Evolutionary conservation across 2,113 vertebrate species (phyloP), one percentile per base, ranked within the genome.

Genomic region (Thunnus thynnus): DNA sequence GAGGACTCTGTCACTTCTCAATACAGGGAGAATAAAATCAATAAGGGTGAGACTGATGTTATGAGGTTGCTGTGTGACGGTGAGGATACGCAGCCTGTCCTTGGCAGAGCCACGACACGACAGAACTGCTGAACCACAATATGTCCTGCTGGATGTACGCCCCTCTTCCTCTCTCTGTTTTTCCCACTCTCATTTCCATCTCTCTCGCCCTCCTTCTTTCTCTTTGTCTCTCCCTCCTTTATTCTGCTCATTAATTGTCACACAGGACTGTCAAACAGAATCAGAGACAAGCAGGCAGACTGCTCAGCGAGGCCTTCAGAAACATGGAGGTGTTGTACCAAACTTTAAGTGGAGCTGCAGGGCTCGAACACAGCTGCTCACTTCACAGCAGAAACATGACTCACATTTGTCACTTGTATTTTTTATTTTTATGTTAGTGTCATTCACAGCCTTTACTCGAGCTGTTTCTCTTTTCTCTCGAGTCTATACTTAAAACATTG

Each of bases 101-200:
- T 88, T 90, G 87, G 76, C 75, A 76, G 75, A 76, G 76, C 72
- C 55, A 36, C 63, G 72, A 70, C 41, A 63, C 50, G 80, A 57
- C 73, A 85, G 77, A 89, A 87, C 77, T 87, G 87, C 87, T 90
- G 87, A 85, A 83, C 80, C 58, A 77, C 83, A 85, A 83, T 85
- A 79, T 88, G 83, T 72, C 80, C 78, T 64, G 71, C 76, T 85
- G 82, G 85, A 89, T 86, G 89, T 76, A 74, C 71, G 74, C 79
- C 72, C 3, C 14, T 60, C 50, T 56, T 56, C 48, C 54, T 18
- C 13, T 17, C 8, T 70, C 27, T 65, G n/a, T 32, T 41, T 41
- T 8, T 9, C 36, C 36, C 36, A 41, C 62, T 32, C 65, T 70
- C 46, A 13, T 65, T 46, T 11, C 57, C 54, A 55, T 8, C 44